These are phyloP conservation scores for Heterotis niloticus DNA, from an alignment of 2,113 vertebrate species.

Conservation along the genomic window DNA sequence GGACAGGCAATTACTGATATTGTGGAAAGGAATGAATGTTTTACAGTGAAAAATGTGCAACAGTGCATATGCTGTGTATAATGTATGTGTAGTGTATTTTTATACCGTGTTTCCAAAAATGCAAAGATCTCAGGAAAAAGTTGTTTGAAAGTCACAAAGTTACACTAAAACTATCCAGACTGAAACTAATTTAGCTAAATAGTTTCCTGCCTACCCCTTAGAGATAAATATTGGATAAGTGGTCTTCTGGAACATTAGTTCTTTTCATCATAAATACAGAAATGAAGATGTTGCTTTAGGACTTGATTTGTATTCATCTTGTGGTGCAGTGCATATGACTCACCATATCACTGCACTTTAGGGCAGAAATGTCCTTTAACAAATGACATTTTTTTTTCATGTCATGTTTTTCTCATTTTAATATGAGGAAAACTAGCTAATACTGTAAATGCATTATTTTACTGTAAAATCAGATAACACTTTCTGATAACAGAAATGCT, in stretches of 20 bases:
- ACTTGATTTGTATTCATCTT: background rate
- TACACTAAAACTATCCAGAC: background rate
- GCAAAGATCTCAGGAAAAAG: background rate
- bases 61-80: too few species aligned
- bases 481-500: too few species aligned
- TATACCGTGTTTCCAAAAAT: background rate
- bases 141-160: too few species aligned
- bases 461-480: too few species aligned
- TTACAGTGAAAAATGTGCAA: too few species aligned
- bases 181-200: background rate
- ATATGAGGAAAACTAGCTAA: too few species aligned
- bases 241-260: background rate
- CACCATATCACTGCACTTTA: background rate
- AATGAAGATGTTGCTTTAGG: background rate
- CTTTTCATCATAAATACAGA: constrained; percentile 14
- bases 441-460: too few species aligned
- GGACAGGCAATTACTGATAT: too few species aligned
- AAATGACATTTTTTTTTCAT: background rate
- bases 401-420: background rate
- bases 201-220: background rate
- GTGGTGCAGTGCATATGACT: background rate
- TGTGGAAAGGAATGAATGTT: too few species aligned
- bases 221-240: background rate
- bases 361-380: constrained; percentile 5
- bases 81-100: too few species aligned